phyloP scores from a whole-genome alignment of 92 coral and sea anemone species.

The Nematostella vectensis region DNA sequence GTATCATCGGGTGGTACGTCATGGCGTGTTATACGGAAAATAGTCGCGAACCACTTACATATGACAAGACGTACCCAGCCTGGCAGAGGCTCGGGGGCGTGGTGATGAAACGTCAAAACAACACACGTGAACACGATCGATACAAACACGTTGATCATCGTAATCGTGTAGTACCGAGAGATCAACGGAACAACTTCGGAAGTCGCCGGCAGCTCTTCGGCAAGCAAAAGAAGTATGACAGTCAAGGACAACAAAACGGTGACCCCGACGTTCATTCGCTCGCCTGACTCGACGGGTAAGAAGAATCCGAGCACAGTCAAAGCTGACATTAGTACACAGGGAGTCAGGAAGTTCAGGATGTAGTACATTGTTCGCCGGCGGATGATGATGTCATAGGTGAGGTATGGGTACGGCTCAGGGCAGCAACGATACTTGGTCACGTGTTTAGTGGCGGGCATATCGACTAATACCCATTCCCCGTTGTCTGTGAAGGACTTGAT shows the following conservation, averaged over 20 bases:
- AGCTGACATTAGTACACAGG: constrained; percentile 82
- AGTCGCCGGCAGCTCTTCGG: constrained; percentile 90
- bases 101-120: constrained; percentile 76
- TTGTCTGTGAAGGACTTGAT: constrained; percentile 66
- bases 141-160: constrained; percentile 80
- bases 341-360: constrained; percentile 74
- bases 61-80: constrained; percentile 74
- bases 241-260: constrained; percentile 74
- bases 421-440: constrained; percentile 72
- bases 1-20: constrained; percentile 12
- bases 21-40: constrained; percentile 42
- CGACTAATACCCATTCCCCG: constrained; percentile 72
- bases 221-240: constrained; percentile 65
- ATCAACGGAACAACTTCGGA: constrained; percentile 84
- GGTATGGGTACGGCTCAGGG: constrained; percentile 72
- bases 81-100: constrained; percentile 82
- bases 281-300: constrained; percentile 87
- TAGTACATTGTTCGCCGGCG: constrained; percentile 84
- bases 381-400: constrained; percentile 63
- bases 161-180: constrained; percentile 81
- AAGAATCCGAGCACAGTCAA: constrained; percentile 71
- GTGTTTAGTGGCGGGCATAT: constrained; percentile 66
- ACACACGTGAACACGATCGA: constrained; percentile 82
- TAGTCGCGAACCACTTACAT: constrained; percentile 65
- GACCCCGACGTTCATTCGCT: constrained; percentile 87